Evolutionary conservation across 2,888 invertebrate species (phyloP), one percentile per base, ranked within the genome.

Genomic region (Caenorhabditis sp.): DNA sequence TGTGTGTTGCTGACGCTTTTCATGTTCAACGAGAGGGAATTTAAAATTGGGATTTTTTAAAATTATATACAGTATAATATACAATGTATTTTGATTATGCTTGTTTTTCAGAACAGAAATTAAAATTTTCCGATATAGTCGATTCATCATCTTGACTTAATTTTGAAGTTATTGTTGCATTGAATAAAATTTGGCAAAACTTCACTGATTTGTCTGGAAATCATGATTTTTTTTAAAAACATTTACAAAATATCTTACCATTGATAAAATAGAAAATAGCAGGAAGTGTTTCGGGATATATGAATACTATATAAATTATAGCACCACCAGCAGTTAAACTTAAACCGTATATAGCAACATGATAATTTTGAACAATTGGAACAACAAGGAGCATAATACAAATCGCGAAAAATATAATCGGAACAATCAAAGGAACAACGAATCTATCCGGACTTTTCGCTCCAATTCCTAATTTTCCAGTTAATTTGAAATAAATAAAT

Each of bases 311-410:
- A 62, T 84, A 85, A 36, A 83, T 77, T 0, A 82, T 17, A 10
- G 84, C 71, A 17, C 83, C 84, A 12, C 76, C 68, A 4, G 66
- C 70, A 25, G 82, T 76, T 62, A 82, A 71, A 21, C 67, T 68
- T 1, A 80, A 49, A 1, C 80, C 82, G 63, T 82, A 84, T 50
- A 83, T 74, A 5, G 79, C 81, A 10, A 83, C 83, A 49, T 80
- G 71, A 60, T 77, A 83, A 59, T 84, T 81, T 78, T 84, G 70
- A 23, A 61, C 56, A 21, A 83, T 75, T 4, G 85, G 83, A 64
- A 85, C 80, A 8, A 82, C 72, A 21, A 85, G 59, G n/a, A 85
- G 61, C 17, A 78, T 70, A 12, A 84, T 58, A 59, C 84, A 84
- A 36, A 85, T 81, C 27, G 63, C 5, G 43, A 85, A 70, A 61